Percentiles rank a stretch among this genome's conserved stretches.
phyloP scores from a whole-genome alignment of 1,140 invertebrate genomes.

The Andrena cerasifolii region DNA sequence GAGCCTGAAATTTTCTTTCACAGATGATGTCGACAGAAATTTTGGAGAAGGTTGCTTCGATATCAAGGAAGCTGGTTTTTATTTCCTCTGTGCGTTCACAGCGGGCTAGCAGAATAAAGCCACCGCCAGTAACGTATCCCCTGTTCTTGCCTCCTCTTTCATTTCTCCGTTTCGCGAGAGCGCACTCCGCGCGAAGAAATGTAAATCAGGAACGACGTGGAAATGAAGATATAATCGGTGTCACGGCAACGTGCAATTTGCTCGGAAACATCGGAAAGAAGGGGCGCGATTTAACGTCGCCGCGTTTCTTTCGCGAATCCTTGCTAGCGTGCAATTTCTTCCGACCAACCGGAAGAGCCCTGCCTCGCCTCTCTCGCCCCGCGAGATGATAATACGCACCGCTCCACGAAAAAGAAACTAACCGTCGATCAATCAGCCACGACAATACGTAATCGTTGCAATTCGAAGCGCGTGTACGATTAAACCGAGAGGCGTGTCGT shows the following conservation, averaged over 20 bases:
- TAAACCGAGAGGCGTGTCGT: not conserved
- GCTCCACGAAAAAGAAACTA: not conserved
- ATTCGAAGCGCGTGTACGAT: not conserved
- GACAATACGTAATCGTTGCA: not conserved
- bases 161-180: not conserved
- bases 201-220: slow-evolving; percentile 24
- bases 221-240: slow-evolving; percentile 48
- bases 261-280: slow-evolving; percentile 29
- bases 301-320: slow-evolving; percentile 23
- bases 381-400: slow-evolving; percentile 23
- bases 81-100: no score
- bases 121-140: not conserved
- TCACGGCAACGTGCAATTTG: slow-evolving; percentile 42
- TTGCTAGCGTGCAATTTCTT: slow-evolving; percentile 20
- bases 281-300: not conserved
- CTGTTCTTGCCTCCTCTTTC: not conserved
- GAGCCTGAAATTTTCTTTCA: no score
- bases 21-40: no score
- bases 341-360: not conserved
- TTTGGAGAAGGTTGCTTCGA: no score
- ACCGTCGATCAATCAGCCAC: not conserved
- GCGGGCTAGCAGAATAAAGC: not conserved
- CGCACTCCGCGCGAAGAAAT: slow-evolving; percentile 6
- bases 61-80: no score
- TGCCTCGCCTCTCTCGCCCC: slow-evolving; percentile 3